Evolutionary conservation across 2,888 invertebrate species (phyloP), one percentile per base, ranked within the genome.

Genomic region (Agonum fuliginosum): DNA sequence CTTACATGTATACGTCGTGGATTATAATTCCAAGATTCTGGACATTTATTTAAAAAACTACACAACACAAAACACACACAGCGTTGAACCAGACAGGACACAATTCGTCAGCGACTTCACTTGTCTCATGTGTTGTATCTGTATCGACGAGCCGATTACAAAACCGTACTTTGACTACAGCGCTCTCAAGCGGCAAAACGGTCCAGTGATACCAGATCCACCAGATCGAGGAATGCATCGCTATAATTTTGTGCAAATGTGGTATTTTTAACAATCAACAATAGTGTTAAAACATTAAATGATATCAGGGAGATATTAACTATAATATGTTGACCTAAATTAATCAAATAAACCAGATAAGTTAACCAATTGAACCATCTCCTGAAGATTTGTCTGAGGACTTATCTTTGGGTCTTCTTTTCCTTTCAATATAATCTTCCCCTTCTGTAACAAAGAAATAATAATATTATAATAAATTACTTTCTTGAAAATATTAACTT

Each of bases 61-160:
- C 74, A 74, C 62, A 46, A 46, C 74, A 74, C 73, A 43, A 43
- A 37, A 62, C 73, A 72, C 72, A 46, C 65, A 74, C 62, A 74
- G 41, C 71, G 71, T 51, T 71, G 19, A 22, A 17, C 27, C 30
- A 74, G 24, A 65, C 41, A 58, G 43, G 62, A 62, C 46, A 62
- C 43, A 41, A 48, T 74, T 74, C 43, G 62, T 41, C 74, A 74
- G 37, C 74, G 65, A 74, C 74, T 74, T 62, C 46, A 62, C 74
- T 43, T 58, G 43, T 24, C 24, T 69, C 69, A 46, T 69, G 69
- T 46, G 43, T 30, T 46, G 27, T 58, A 58, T 17, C 71, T 48
- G 51, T 41, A 41, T 62, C 58, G 58, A 54, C 65, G 20, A 48
- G 74, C 24, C 74, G 62, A 74, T 74, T 74, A 74, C 74, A 74